A percentile compares a stretch with the other conserved stretches of the same genome.
These are phyloP conservation scores for Simalia tracyae DNA, from an alignment of 2,797 vertebrate genomes.

Conservation along the genomic window DNA sequence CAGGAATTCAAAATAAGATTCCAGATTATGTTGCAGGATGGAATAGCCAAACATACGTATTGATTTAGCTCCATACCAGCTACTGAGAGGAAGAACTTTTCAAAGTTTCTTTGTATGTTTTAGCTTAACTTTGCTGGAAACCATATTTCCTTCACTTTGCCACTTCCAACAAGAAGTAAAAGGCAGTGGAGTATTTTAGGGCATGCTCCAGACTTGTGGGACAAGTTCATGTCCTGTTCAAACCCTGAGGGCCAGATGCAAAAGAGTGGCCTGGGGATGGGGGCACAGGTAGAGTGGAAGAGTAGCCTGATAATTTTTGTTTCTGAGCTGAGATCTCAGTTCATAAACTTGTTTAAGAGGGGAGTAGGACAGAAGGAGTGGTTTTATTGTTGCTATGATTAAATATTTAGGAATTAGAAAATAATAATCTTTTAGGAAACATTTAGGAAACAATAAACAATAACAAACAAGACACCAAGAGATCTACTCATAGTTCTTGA, in stretches of 20 bases:
- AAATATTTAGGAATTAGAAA: neutral
- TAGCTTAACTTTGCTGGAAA: neutral
- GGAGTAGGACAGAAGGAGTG: neutral
- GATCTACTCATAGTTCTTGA: neutral
- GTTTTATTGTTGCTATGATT: neutral
- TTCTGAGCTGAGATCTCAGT: neutral
- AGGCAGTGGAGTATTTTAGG: neutral
- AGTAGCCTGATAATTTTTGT: neutral
- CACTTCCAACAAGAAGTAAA: neutral
- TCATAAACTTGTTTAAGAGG: neutral
- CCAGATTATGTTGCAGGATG: neutral
- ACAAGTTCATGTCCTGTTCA: neutral
- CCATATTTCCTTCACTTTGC: neutral
- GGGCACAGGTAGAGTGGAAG: neutral
- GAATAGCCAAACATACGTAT: neutral
- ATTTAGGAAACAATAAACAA: neutral
- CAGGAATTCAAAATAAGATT: neutral
- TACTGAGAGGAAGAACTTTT: neutral
- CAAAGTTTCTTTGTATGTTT: neutral
- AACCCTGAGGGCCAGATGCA: neutral
- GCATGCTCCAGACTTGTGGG: neutral
- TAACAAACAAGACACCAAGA: neutral
- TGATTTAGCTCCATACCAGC: neutral
- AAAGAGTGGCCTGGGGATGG: neutral
- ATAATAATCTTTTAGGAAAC: too few relatives aligned